Conservation (phyloP, 2,888 invertebrate genomes). For the Coelopa pilipes region DNA sequence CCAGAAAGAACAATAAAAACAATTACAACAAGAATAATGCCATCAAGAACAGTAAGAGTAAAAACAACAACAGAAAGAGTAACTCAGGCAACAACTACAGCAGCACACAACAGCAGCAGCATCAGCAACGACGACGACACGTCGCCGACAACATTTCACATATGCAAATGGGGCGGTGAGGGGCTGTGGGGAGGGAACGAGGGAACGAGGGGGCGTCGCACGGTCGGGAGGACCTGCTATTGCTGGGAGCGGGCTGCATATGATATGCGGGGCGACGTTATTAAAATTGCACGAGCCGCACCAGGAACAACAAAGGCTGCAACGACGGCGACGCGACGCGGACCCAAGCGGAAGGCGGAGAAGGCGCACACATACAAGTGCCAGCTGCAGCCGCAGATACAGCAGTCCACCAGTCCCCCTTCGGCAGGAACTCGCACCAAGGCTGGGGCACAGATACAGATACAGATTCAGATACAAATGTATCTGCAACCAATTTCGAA, state of each 20-base stretch:
- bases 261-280: slow-evolving; percentile 22
- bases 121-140: neutral
- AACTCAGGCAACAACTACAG: no score
- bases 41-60: neutral
- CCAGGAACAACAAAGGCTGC: neutral
- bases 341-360: no score
- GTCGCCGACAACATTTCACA: slow-evolving; percentile 26
- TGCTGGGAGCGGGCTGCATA: neutral
- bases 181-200: neutral
- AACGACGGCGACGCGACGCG: no score
- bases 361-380: no score
- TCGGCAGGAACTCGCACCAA: no score
- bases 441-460: no score
- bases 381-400: no score
- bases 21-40: neutral
- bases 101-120: neutral
- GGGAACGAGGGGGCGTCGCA: neutral
- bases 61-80: neutral
- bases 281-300: slow-evolving; percentile 21
- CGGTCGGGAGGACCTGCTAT: neutral
- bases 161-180: slow-evolving; percentile 26
- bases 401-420: neutral
- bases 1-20: neutral
- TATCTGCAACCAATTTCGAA: slow-evolving; percentile 33
- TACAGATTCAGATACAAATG: slow-evolving; percentile 17